Evolutionary conservation across 2,797 vertebrate species (phyloP).

Genomic region (Perodicticus potto): DNA sequence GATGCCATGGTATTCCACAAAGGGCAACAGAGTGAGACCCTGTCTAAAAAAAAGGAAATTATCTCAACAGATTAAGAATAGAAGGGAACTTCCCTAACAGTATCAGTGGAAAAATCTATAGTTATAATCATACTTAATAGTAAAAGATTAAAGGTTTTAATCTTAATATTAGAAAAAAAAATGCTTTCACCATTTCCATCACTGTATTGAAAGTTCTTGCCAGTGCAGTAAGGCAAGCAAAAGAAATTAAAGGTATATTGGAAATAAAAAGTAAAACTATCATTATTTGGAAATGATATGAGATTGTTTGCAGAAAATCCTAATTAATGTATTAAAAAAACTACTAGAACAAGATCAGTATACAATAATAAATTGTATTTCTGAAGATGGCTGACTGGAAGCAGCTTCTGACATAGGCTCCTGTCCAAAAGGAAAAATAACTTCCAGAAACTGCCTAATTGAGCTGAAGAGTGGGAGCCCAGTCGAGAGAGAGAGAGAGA

Average conservation of each 20-base stretch:
- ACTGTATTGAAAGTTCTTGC: background rate
- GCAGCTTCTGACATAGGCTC: too few species aligned
- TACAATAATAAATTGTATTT: background rate
- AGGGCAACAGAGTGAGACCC: too few species aligned
- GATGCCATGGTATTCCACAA: too few species aligned
- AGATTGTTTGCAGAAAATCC: background rate
- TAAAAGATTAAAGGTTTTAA: background rate
- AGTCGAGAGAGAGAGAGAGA: too few species aligned
- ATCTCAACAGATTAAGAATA: background rate
- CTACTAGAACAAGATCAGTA: background rate
- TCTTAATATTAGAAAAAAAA: background rate
- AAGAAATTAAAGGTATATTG: background rate
- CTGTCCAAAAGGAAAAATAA: too few species aligned
- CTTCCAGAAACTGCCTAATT: too few species aligned
- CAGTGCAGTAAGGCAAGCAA: background rate
- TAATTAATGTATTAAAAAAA: background rate
- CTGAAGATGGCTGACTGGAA: background rate
- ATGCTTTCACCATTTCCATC: background rate
- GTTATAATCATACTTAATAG: background rate
- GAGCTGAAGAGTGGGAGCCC: too few species aligned
- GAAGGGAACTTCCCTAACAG: background rate
- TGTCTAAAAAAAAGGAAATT: too few species aligned
- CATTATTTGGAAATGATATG: background rate
- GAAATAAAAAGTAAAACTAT: conserved; percentile 7
- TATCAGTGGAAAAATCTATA: background rate